Evolutionary conservation across 1,140 invertebrate species (phyloP).

Genomic region (Drosophila azteca): DNA sequence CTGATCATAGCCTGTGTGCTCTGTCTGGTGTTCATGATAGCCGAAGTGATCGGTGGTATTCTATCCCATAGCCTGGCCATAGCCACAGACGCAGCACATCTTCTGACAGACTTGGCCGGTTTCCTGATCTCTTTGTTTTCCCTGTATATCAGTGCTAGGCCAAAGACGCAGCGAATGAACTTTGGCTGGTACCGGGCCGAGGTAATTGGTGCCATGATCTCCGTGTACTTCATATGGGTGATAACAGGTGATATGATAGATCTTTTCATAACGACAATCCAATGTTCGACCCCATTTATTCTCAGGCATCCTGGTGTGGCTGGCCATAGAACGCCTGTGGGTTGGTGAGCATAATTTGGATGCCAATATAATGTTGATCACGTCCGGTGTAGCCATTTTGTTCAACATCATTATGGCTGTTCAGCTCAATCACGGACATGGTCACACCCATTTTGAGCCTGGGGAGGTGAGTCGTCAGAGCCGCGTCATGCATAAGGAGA

Average conservation of each 20-base stretch:
- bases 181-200: constrained; percentile 88
- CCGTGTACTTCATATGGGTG: constrained; percentile 91
- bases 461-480: background rate
- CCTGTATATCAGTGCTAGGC: constrained; percentile 87
- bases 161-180: constrained; percentile 88
- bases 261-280: background rate
- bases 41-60: constrained; percentile 88
- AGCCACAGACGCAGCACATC: constrained; percentile 92
- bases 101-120: constrained; percentile 91
- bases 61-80: constrained; percentile 91
- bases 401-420: constrained; percentile 95
- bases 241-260: constrained; percentile 86
- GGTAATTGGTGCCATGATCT: constrained; percentile 87
- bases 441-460: constrained; percentile 25
- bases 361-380: constrained; percentile 93
- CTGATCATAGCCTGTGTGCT: constrained; percentile 85
- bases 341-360: constrained; percentile 90
- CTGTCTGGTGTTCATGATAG: constrained; percentile 87
- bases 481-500: background rate
- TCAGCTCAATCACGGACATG: constrained; percentile 87
- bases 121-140: constrained; percentile 91
- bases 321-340: constrained; percentile 90
- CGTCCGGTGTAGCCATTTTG: constrained; percentile 90
- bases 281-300: background rate
- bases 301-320: constrained; percentile 90